Evolutionary conservation across 2,797 vertebrate species (phyloP), one percentile per base, ranked within the genome.

Genomic region (Varecia variegata): DNA sequence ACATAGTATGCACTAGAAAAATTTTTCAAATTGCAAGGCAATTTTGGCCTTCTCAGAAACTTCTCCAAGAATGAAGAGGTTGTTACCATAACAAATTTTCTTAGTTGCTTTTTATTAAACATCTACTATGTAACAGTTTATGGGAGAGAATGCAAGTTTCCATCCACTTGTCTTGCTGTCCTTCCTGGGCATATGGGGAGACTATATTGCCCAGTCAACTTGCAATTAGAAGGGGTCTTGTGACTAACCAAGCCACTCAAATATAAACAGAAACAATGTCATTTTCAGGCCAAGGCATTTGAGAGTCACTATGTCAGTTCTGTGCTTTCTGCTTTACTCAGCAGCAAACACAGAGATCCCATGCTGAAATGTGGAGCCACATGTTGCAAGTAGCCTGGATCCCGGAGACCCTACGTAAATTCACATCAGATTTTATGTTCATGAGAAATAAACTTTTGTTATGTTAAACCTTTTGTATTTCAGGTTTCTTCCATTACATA

Each of bases 41-140:
- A 38, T 74, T 89, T 35, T 67, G 74, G 50, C 73, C 58, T 87
- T 81, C 68, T 50, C 13, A 70, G 74, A 90, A 93, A 65, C 25
- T 65, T 84, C 52, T 96, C 25, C 45, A 62, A 54, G 43, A 82
- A 93, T 71, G 21, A 89, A 94, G 85, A 76, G 25, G 60, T 60
- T 60, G 52, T 54, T 54, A 12, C 5, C 25, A 30, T 60, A 60
- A 60, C 58, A n/a, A 21, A 45, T 85, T n/a, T 74, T 14, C 25
- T 38, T n/a, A 18, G 21, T 54, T 86, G 40, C 25, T 58, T 32
- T n/a, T 94, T 68, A 38, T n/a, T 62, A 38, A 76, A 30, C 20
- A 52, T 65, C 56, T 74, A 35, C 89, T 54, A 25, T 7, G 12
- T 62, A n/a, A 38, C 32, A 58, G 68, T 71, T 88, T 62, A 45